These are phyloP conservation scores for Phoenicopterus ruber DNA, from an alignment of 2,113 vertebrate species.

Conservation along the genomic window DNA sequence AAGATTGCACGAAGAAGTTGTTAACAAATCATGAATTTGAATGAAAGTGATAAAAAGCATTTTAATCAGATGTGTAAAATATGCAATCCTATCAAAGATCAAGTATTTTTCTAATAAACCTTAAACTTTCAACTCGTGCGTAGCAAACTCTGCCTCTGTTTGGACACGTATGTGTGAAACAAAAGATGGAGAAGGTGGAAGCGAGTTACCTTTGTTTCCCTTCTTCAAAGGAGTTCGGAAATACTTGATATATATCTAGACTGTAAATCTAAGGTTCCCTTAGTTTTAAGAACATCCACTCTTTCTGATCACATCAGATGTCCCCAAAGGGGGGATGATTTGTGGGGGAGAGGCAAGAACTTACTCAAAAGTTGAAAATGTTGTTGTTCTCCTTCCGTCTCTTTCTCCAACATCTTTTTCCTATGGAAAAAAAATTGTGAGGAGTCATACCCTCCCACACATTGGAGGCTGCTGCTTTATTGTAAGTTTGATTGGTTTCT, in stretches of 20 bases:
- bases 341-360: background rate
- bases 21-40: background rate
- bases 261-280: background rate
- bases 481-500: background rate
- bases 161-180: background rate
- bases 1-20: background rate
- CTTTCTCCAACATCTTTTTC: background rate
- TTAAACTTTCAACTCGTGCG: background rate
- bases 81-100: background rate
- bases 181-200: background rate
- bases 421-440: background rate
- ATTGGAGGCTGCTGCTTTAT: background rate
- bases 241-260: background rate
- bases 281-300: background rate
- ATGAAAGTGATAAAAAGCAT: background rate
- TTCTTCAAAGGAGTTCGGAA: background rate
- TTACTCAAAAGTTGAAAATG: background rate
- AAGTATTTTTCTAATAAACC: background rate
- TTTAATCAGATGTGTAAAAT: background rate
- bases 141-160: background rate
- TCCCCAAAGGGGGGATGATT: background rate
- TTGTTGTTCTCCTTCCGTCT: background rate
- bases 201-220: background rate
- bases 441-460: background rate
- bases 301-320: background rate